Evolutionary conservation across 2,113 vertebrate species (phyloP).

Genomic region (Notarius quadriscutis): DNA sequence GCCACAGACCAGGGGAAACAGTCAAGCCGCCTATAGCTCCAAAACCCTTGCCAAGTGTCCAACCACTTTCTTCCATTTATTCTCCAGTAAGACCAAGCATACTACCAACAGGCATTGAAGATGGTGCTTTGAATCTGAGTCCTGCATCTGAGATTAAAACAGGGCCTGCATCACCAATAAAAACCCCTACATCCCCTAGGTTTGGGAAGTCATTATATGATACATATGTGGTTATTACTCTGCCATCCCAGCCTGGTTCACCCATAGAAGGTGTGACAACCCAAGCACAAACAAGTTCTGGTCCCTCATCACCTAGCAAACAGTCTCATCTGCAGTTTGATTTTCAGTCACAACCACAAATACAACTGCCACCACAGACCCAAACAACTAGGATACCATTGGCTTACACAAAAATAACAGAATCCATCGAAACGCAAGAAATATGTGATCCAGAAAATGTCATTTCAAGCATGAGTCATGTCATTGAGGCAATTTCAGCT

Average conservation of each 20-base stretch:
- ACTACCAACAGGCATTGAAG: slow-evolving; percentile 69
- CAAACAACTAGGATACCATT: slow-evolving; percentile 74
- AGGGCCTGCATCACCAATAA: slow-evolving; percentile 78
- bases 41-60: slow-evolving; percentile 79
- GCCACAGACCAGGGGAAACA: slow-evolving; percentile 77
- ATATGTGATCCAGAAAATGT: slow-evolving; percentile 76
- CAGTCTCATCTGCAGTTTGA: slow-evolving; percentile 64
- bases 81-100: slow-evolving; percentile 74
- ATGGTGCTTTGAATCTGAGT: slow-evolving; percentile 86
- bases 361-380: slow-evolving; percentile 60
- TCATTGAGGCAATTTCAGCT: slow-evolving; percentile 75
- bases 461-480: slow-evolving; percentile 76
- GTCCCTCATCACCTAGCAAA: slow-evolving; percentile 71
- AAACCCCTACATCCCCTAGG: slow-evolving; percentile 86
- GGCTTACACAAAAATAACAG: slow-evolving; percentile 77
- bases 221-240: slow-evolving; percentile 96
- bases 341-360: slow-evolving; percentile 61
- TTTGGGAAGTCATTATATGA: slow-evolving; percentile 83
- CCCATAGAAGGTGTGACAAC: slow-evolving; percentile 83
- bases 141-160: slow-evolving; percentile 80
- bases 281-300: slow-evolving; percentile 81
- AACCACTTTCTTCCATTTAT: slow-evolving; percentile 73
- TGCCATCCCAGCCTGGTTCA: slow-evolving; percentile 95
- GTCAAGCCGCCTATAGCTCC: slow-evolving; percentile 89
- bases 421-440: slow-evolving; percentile 78